Base-by-base conservation (phyloP, 2,797 vertebrate species). In the Fratercula arctica region DNA sequence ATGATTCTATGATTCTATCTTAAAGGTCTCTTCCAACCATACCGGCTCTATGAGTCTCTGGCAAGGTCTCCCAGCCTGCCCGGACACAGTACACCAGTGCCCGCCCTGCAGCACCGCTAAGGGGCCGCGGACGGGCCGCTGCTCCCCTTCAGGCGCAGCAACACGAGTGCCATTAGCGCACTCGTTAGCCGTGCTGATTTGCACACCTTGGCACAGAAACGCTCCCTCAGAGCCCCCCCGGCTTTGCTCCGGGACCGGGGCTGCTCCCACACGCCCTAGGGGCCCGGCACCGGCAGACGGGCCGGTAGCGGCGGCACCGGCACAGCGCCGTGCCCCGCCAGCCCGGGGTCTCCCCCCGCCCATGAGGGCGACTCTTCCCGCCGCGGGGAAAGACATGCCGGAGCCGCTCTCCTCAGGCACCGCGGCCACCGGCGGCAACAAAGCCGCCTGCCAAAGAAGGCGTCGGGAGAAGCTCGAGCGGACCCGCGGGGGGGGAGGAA, bases 91-190 rank as follows among this genome's bases (percentile, higher is more conserved):
- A 8, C 59, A 17, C 3, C 29, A 78, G 25, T 54, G 72, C 21
- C 70, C 7, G 25, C 39, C 4, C 45, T 1, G 7, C 13, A 6
- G 24, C 7, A 2, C 33, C 28, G 2, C 51, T 26, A 10, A 15
- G 26, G 31, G 80, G 60, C 43, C 57, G 2, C 31, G 1, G 31
- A 4, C 25, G 25, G 37, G 56, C 78, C 60, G 13, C 13, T 3
- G 39, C 39, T 3, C 3, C 57, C 23, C 59, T 7, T 7, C 67
- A 17, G 41, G 8, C 11, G 26, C 39, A 2, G 17, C 1, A 46
- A 26, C 46, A 6, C 41, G 1, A 5, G 41, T 2, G 68, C 48
- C 5, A 12, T 16, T 3, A 46, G 8, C 28, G 20, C 53, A 2
- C 33, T 81, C 37, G 4, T n/a, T 18, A 45, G 18, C 89, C 35